Evolutionary conservation across 2,888 invertebrate species (phyloP).

Genomic region (Drosophila suboccidentalis): DNA sequence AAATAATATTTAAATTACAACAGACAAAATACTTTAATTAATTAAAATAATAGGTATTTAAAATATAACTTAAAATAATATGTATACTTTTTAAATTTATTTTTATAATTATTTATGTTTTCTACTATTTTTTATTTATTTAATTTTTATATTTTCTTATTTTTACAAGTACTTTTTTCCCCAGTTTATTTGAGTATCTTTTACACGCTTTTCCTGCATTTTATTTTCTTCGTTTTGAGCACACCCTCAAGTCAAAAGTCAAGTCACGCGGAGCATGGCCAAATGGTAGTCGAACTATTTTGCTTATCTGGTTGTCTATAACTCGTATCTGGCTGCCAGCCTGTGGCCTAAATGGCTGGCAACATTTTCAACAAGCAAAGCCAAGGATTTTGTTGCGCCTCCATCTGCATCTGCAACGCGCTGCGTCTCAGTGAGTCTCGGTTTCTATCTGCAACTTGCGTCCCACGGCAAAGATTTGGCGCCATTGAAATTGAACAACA

Average conservation of each 20-base stretch:
- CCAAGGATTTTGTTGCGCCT: slow-evolving; percentile 64
- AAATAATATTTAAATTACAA: too few relatives aligned
- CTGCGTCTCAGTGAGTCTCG: slow-evolving; percentile 14
- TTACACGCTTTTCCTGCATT: background rate
- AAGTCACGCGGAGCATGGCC: slow-evolving; percentile 47
- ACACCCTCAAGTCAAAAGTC: slow-evolving; percentile 26
- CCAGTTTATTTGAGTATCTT: slow-evolving; percentile 2
- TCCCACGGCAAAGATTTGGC: slow-evolving; percentile 75
- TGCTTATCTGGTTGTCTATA: slow-evolving; percentile 62
- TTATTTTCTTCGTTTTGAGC: slow-evolving; percentile 3
- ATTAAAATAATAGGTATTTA: too few relatives aligned
- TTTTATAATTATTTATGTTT: background rate
- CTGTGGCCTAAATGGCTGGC: slow-evolving; percentile 67
- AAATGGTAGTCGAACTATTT: slow-evolving; percentile 49
- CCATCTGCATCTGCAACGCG: slow-evolving; percentile 15
- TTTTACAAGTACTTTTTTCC: background rate
- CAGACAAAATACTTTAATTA: too few relatives aligned
- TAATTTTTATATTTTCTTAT: background rate
- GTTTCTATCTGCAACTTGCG: slow-evolving; percentile 41
- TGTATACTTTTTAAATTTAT: background rate
- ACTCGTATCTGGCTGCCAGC: slow-evolving; percentile 53
- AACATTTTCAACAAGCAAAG: slow-evolving; percentile 56
- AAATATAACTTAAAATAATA: too few relatives aligned
- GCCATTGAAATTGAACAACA: slow-evolving; percentile 75
- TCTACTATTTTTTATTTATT: background rate